Evolutionary conservation across 2,797 vertebrate genomes (phyloP).

Genomic region (Myotis pilosus): DNA sequence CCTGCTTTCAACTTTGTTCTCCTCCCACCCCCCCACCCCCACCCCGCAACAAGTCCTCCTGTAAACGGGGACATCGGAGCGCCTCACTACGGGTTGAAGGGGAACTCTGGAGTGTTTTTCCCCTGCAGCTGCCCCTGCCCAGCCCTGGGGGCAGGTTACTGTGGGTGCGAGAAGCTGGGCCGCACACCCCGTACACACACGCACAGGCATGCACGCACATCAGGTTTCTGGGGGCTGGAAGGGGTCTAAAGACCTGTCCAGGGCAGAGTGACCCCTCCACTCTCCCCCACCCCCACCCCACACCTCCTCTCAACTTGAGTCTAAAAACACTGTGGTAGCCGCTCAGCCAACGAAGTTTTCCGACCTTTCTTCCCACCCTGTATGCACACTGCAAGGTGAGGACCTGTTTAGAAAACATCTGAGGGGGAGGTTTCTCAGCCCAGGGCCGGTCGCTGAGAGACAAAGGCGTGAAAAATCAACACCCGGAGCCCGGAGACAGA

Average conservation of each 20-base stretch:
- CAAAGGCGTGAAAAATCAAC: constrained; percentile 36
- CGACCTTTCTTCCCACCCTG: background rate
- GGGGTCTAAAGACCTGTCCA: background rate
- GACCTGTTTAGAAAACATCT: constrained; percentile 54
- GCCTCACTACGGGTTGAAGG: background rate
- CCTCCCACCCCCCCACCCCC: background rate
- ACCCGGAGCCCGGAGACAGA: background rate
- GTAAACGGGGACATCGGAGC: background rate
- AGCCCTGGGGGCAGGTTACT: background rate
- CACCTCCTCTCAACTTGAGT: background rate
- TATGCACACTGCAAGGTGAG: background rate
- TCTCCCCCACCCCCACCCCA: background rate
- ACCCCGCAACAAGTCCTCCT: background rate
- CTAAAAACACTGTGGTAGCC: background rate
- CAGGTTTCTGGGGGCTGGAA: background rate
- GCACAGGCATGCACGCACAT: background rate
- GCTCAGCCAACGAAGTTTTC: background rate
- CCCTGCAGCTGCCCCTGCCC: no score
- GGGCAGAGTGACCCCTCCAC: background rate
- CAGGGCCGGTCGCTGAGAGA: background rate
- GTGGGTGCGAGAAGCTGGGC: background rate
- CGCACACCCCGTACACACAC: background rate
- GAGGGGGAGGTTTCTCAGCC: background rate
- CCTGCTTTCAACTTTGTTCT: background rate
- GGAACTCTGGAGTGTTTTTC: background rate